These are phyloP conservation scores for Limenitis camilla DNA, from an alignment of 2,888 invertebrate species.

Conservation along the genomic window DNA sequence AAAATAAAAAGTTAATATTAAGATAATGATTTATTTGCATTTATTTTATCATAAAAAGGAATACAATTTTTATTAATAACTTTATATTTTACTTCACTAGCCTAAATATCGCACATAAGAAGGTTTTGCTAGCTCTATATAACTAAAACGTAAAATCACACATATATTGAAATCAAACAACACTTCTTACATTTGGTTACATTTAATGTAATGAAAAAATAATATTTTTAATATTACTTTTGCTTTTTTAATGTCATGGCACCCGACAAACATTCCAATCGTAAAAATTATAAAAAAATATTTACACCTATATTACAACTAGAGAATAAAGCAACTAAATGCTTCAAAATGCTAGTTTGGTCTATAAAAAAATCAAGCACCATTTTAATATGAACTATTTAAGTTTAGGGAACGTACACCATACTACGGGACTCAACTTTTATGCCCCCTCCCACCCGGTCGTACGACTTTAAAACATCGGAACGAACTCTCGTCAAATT, in stretches of 20 bases:
- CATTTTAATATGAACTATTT: slow-evolving; percentile 29
- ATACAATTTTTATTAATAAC: slow-evolving; percentile 19
- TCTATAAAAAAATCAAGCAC: slow-evolving; percentile 48
- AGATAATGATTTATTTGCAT: slow-evolving; percentile 23
- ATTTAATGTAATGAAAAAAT: slow-evolving; percentile 14
- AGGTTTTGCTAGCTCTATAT: slow-evolving; percentile 13
- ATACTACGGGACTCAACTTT: too few relatives aligned
- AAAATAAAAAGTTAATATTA: not conserved
- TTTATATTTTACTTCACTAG: slow-evolving; percentile 17
- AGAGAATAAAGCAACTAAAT: slow-evolving; percentile 50
- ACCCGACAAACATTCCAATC: slow-evolving; percentile 37
- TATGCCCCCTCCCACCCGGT: too few relatives aligned
- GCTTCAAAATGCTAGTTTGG: slow-evolving; percentile 65
- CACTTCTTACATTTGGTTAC: slow-evolving; percentile 3
- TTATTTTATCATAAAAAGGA: slow-evolving; percentile 15
- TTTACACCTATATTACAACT: slow-evolving; percentile 39
- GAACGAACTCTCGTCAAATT: too few relatives aligned
- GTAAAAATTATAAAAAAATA: slow-evolving; percentile 33
- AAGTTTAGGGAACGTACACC: too few relatives aligned
- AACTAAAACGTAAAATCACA: slow-evolving; percentile 12
- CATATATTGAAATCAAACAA: slow-evolving; percentile 8
- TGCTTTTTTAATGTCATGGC: slow-evolving; percentile 44
- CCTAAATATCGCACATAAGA: slow-evolving; percentile 20
- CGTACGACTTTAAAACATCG: too few relatives aligned
- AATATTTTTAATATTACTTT: slow-evolving; percentile 12